A percentile compares a stretch with the other conserved stretches of the same genome.
Evolutionary conservation across 2,113 vertebrate genomes (phyloP).

Genomic region (Tylochromis polylepis): DNA sequence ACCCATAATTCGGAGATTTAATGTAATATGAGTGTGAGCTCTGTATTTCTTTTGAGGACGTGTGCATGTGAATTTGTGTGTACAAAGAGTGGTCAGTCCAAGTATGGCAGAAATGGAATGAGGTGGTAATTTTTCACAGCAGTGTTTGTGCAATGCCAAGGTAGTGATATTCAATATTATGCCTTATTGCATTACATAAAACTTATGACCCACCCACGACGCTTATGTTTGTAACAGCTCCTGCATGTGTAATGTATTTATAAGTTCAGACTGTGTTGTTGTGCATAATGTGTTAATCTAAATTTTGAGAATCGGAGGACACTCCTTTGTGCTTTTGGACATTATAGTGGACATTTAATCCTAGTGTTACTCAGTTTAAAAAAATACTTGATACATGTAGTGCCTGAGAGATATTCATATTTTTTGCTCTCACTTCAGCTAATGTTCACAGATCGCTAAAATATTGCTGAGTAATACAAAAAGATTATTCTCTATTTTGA

Average conservation of each 20-base stretch:
- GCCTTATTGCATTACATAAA: slow-evolving; percentile 2
- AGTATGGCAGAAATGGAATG: not conserved
- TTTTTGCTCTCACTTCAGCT: not conserved
- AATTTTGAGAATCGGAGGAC: not conserved
- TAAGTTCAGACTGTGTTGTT: not conserved
- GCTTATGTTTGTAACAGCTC: not conserved
- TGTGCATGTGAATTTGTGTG: not conserved
- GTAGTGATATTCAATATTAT: slow-evolving; percentile 22
- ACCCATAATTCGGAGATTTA: slow-evolving; percentile 69
- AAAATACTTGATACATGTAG: not conserved
- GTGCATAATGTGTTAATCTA: not conserved
- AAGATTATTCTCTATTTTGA: not conserved
- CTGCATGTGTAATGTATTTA: not conserved
- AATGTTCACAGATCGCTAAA: not conserved
- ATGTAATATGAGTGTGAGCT: slow-evolving; percentile 45
- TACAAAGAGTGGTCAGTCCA: not conserved
- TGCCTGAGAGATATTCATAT: accelerated
- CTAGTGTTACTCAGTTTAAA: not conserved
- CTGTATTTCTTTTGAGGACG: slow-evolving; percentile 11
- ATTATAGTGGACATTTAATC: not conserved
- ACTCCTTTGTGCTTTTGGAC: not conserved
- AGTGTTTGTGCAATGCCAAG: not conserved
- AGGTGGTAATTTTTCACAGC: slow-evolving; percentile 29
- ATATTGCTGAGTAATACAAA: not conserved
- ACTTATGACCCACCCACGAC: not conserved